A percentile compares a stretch with the other conserved stretches of the same genome.
Evolutionary conservation across 2,113 vertebrate genomes (phyloP).

Genomic region (Tringa solitaria): DNA sequence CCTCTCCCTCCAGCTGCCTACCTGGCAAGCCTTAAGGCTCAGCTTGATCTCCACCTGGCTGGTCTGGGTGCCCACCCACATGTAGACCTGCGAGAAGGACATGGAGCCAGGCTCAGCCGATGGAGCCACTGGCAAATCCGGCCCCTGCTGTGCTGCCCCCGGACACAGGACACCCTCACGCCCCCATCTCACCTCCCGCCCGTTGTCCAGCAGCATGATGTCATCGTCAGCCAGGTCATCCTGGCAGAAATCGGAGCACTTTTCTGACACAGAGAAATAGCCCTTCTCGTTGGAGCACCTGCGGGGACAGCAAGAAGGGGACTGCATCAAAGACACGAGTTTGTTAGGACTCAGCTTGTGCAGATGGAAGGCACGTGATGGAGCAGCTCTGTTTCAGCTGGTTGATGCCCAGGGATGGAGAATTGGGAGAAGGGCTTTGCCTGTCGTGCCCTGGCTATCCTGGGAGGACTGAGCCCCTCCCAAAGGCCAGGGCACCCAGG

Average conservation of each 20-base stretch:
- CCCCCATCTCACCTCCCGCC: slow-evolving; percentile 81
- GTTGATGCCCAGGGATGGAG: not conserved
- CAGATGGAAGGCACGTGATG: not conserved
- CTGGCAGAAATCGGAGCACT: slow-evolving; percentile 97
- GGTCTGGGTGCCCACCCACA: slow-evolving; percentile 98
- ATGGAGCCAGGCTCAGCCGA: rapidly evolving
- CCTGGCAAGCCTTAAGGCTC: slow-evolving; percentile 97
- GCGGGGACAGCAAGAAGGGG: not conserved
- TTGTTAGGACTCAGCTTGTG: rapidly evolving
- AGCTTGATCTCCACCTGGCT: slow-evolving; percentile 99
- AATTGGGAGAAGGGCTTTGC: not conserved
- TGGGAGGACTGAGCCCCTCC: not conserved
- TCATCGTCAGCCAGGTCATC: slow-evolving; percentile 96
- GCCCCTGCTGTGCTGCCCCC: rapidly evolving
- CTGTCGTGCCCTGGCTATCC: rapidly evolving
- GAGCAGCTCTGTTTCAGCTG: not conserved
- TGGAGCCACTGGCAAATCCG: rapidly evolving
- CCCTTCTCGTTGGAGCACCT: slow-evolving; percentile 98
- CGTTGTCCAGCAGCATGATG: slow-evolving; percentile 97
- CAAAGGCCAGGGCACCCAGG: rapidly evolving
- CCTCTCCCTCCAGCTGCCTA: not conserved
- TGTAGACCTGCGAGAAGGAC: slow-evolving; percentile 85
- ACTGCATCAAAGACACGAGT: rapidly evolving
- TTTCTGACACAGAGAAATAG: slow-evolving; percentile 95
- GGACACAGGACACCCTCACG: rapidly evolving